Base-by-base conservation (phyloP, 2,797 vertebrate genomes). In the Saguinus oedipus region DNA sequence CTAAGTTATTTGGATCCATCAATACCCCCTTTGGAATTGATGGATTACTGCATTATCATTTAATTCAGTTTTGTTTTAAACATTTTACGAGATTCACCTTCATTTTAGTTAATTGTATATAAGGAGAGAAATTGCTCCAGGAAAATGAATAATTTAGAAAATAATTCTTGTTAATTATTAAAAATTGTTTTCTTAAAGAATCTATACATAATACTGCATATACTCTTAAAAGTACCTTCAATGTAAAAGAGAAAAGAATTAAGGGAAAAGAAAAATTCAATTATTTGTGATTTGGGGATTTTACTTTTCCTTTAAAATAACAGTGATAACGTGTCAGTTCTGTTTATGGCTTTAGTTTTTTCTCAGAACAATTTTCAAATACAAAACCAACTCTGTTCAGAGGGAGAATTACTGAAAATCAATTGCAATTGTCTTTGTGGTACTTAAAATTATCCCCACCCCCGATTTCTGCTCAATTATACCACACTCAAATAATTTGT, bases 51-150 rank as follows among this genome's bases (percentile, higher is more conserved):
- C 97, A 98, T 98, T 98, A 98, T 96, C 97, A 97, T 98, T 99
- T 98, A 98, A 98, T 99, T 98, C 98, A 97, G 94, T 98, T 98
- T 99, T 98, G 98, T 98, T 98, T 99, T 98, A 98, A 98, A 98
- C 44, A 46, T 46, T 46, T 46, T 11, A 46, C 44, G 98, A 94
- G 95, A 97, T 96, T 98, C 83, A 24, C 93, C 98, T 98, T 98
- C 97, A 97, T 98, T 98, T 97, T 96, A 98, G 95, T 96, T 98
- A 98, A 99, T 98, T 99, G 95, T 98, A n/a, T 79, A 98, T 98
- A 98, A 98, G 95, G 97, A 97, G 97, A 97, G 79, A 98, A 98
- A 91, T 98, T 98, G 90, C 97, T 98, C 96, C 79, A 95, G 89
- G 90, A 98, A 91, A 97, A 95, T 98, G 79, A 98, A 39, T 95